Evolutionary conservation across 35 echinoderm and acorn worm genomes (phyloP).

Genomic region (Diadema setosum): DNA sequence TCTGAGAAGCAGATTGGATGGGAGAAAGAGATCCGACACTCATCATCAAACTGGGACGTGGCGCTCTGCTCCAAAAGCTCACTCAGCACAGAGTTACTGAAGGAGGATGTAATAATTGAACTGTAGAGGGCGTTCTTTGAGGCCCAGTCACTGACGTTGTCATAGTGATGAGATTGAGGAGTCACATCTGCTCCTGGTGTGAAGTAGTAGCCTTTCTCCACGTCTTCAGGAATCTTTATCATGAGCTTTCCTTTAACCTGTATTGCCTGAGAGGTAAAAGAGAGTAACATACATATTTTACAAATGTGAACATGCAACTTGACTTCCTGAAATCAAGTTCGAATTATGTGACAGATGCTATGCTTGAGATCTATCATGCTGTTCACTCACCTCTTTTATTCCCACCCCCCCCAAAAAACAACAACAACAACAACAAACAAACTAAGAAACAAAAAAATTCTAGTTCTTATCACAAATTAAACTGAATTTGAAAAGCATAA

Average conservation of each 20-base stretch:
- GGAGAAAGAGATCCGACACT: neutral
- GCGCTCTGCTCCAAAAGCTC: neutral
- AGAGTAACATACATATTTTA: neutral
- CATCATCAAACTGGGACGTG: neutral
- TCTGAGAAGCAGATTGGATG: neutral
- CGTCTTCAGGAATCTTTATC: neutral
- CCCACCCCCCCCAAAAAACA: too few species aligned
- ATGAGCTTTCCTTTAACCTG: neutral
- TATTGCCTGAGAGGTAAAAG: neutral
- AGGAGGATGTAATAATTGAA: neutral
- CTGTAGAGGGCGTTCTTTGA: conserved; percentile 2
- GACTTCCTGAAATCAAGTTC: neutral
- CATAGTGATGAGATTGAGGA: neutral
- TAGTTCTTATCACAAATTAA: too few species aligned
- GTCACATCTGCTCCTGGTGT: neutral
- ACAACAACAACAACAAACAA: too few species aligned
- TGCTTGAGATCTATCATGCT: too few species aligned
- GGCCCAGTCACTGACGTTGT: neutral
- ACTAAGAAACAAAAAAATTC: too few species aligned
- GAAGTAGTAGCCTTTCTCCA: neutral
- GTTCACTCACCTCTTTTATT: too few species aligned
- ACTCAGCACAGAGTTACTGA: neutral
- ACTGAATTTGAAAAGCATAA: too few species aligned
- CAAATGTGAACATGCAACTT: neutral
- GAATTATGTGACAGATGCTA: too few species aligned